These are phyloP conservation scores for Acanthacorydalis orientalis DNA, from an alignment of 2,888 invertebrate genomes.

Conservation along the genomic window DNA sequence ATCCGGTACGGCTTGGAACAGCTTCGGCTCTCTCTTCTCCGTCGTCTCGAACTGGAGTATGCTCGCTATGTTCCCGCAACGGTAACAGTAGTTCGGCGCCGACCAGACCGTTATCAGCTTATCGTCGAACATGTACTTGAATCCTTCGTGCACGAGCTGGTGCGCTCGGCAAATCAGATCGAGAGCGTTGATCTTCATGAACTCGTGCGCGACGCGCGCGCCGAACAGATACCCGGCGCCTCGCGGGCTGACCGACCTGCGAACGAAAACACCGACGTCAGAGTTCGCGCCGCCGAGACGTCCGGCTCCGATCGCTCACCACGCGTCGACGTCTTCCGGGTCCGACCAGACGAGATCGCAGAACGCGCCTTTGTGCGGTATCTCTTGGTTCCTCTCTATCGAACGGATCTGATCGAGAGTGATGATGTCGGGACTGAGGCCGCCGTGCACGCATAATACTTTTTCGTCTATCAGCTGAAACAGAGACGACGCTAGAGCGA, in stretches of 20 bases:
- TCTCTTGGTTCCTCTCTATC: constrained; percentile 92
- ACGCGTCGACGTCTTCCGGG: constrained; percentile 57
- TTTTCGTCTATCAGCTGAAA: constrained; percentile 89
- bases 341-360: constrained; percentile 99
- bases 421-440: constrained; percentile 90
- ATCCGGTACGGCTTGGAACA: constrained; percentile 94
- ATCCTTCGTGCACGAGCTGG: constrained; percentile 97
- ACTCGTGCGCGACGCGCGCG: constrained; percentile 80
- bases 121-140: constrained; percentile 96
- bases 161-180: constrained; percentile 94
- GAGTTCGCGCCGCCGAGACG: background rate
- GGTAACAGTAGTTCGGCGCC: constrained; percentile 98
- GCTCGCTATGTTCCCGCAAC: constrained; percentile 96
- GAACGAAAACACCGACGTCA: background rate
- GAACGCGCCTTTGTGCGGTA: constrained; percentile 95
- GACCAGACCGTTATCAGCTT: constrained; percentile 98
- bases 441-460: constrained; percentile 96
- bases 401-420: constrained; percentile 93
- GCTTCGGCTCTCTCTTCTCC: constrained; percentile 60
- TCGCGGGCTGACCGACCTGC: constrained; percentile 69
- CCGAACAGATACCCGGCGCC: constrained; percentile 99
- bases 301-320: background rate
- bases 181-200: constrained; percentile 84
- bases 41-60: constrained; percentile 78
- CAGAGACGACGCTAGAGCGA: constrained; percentile 4